These are phyloP conservation scores for Phaethornis superciliosus DNA, from an alignment of 2,113 vertebrate species.

Conservation along the genomic window DNA sequence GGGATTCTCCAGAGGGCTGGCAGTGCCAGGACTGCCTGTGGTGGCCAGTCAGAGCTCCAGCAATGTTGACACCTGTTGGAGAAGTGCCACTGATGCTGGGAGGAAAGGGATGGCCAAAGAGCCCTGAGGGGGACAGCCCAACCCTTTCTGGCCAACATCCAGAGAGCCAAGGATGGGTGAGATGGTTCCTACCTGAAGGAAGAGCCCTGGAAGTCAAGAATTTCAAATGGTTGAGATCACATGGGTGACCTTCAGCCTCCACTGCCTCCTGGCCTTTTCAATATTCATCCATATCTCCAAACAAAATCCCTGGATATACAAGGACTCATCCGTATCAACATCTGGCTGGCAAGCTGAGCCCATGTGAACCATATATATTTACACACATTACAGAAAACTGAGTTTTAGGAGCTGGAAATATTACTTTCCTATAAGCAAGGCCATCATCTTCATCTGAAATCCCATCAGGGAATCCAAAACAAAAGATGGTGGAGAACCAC, in stretches of 20 bases:
- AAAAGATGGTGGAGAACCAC: background rate
- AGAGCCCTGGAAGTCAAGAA: background rate
- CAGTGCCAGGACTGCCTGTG: background rate
- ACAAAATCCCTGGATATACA: slow-evolving; percentile 11
- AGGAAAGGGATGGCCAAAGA: background rate
- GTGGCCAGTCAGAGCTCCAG: background rate
- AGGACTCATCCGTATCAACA: background rate
- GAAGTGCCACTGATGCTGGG: background rate
- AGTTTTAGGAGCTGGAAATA: background rate
- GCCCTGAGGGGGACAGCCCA: background rate
- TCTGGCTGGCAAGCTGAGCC: background rate
- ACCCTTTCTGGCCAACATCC: background rate
- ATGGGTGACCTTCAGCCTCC: background rate
- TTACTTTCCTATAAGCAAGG: background rate
- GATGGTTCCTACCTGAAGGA: background rate
- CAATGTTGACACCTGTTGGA: accelerated
- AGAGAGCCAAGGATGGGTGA: background rate
- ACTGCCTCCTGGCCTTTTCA: background rate
- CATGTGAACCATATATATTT: background rate
- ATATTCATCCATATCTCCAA: background rate
- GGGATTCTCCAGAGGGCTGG: accelerated
- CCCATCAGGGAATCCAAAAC: background rate
- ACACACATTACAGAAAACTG: background rate
- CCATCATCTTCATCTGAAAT: background rate
- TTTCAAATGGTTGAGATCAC: background rate